A percentile compares a stretch with the other conserved stretches of the same genome.
Conservation (phyloP, 2,888 invertebrate species). For the Auanema sp. region DNA sequence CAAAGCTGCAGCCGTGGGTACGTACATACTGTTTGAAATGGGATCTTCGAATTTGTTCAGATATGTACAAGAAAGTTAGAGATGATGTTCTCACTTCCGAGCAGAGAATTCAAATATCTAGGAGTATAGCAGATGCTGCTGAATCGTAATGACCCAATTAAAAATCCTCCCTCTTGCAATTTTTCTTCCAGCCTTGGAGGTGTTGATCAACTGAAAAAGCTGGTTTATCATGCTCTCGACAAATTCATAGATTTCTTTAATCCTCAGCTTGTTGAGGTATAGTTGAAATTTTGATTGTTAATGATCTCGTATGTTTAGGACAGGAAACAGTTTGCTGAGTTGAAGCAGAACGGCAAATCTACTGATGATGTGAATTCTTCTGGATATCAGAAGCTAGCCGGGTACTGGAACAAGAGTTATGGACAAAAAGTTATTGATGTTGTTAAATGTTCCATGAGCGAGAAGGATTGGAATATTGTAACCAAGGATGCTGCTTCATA, state of each 20-base stretch:
- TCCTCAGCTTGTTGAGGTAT: slow-evolving; percentile 21
- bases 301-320: slow-evolving; percentile 13
- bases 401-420: slow-evolving; percentile 29
- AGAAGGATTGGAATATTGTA: slow-evolving; percentile 24
- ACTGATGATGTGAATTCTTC: slow-evolving; percentile 17
- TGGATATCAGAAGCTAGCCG: slow-evolving; percentile 21
- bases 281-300: too few species aligned
- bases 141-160: too few species aligned
- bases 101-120: too few species aligned
- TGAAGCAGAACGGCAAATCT: slow-evolving; percentile 12
- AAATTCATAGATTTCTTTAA: slow-evolving; percentile 28
- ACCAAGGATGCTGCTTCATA: slow-evolving; percentile 24
- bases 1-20: too few species aligned
- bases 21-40: too few species aligned
- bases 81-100: too few species aligned
- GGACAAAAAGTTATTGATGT: slow-evolving; percentile 32
- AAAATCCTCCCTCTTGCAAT: background rate
- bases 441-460: slow-evolving; percentile 30
- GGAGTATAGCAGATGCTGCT: too few species aligned
- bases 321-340: slow-evolving; percentile 18
- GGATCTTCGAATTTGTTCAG: too few species aligned
- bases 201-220: slow-evolving; percentile 25
- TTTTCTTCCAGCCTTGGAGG: slow-evolving; percentile 19
- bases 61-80: too few species aligned
- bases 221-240: slow-evolving; percentile 28